phyloP scores from a whole-genome alignment of 2,888 invertebrate genomes.

The Melieria crassipennis region DNA sequence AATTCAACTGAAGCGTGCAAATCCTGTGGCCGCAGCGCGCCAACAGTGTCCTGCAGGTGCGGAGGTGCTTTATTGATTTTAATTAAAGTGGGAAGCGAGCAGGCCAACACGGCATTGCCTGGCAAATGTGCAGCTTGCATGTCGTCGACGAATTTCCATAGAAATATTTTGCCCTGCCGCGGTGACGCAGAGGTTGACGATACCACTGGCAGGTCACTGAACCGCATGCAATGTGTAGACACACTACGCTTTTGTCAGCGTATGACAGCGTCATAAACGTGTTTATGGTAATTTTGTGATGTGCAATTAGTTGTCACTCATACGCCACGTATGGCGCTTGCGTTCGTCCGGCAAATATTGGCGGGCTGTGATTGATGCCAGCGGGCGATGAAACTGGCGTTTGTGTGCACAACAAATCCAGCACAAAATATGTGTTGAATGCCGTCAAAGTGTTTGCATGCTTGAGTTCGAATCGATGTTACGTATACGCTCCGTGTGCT shows the following conservation, averaged over 20 bases:
- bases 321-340: constrained; percentile 1
- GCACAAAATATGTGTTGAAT: no score
- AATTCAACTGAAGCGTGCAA: constrained; percentile 44
- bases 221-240: not conserved
- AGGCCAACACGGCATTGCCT: not conserved
- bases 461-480: no score
- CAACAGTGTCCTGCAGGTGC: constrained; percentile 17
- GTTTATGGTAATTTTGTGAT: not conserved
- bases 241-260: not conserved
- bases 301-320: constrained; percentile 18
- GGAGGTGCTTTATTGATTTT: constrained; percentile 50
- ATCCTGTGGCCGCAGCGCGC: not conserved
- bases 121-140: constrained; percentile 24
- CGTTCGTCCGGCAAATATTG: not conserved
- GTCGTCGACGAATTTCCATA: not conserved
- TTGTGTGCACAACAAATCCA: no score
- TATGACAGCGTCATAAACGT: not conserved
- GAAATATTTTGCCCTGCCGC: not conserved
- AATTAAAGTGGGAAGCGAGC: constrained; percentile 27
- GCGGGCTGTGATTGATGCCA: no score
- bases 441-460: no score
- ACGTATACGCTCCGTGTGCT: no score
- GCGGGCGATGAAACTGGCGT: no score
- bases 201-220: not conserved
- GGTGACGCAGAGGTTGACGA: no score